Evolutionary conservation across 2,797 vertebrate species (phyloP).

Genomic region (Sebastes hubbsi): DNA sequence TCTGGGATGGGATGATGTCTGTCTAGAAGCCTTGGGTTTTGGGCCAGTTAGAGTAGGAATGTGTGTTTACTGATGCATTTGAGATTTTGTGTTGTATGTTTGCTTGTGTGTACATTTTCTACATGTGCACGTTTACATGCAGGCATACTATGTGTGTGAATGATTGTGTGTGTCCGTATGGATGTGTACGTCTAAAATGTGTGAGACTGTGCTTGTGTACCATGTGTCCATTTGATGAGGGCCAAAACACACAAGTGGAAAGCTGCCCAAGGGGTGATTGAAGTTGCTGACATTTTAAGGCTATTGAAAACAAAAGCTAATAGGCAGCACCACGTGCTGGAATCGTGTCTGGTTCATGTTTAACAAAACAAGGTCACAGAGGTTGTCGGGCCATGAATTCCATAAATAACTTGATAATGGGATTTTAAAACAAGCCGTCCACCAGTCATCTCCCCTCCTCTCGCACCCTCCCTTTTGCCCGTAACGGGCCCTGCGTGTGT

Average conservation of each 20-base stretch:
- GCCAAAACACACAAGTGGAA: conserved; percentile 81
- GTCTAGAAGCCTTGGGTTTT: conserved; percentile 23
- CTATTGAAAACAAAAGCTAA: conserved; percentile 95
- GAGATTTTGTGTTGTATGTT: neutral
- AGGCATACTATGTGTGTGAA: neutral
- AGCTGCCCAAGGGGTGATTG: conserved; percentile 90
- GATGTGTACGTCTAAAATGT: neutral
- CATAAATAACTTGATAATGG: conserved; percentile 99
- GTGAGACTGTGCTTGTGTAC: conserved; percentile 32
- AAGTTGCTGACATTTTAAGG: conserved; percentile 97
- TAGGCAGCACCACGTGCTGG: conserved; percentile 88
- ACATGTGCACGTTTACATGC: conserved; percentile 15
- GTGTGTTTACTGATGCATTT: conserved; percentile 13
- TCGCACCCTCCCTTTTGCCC: conserved; percentile 59
- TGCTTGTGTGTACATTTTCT: neutral
- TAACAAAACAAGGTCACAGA: conserved; percentile 98
- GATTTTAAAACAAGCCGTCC: conserved; percentile 99
- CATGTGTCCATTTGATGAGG: conserved; percentile 66
- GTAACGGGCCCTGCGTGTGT: conserved; percentile 68
- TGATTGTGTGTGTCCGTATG: neutral
- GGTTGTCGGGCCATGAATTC: conserved; percentile 95
- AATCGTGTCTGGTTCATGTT: conserved; percentile 99
- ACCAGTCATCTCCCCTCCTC: conserved; percentile 79
- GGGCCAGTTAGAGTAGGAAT: neutral
- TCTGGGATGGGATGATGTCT: conserved; percentile 28